Base-by-base conservation (phyloP, 2,888 invertebrate genomes). In the Hofmannophila pseudospretella region DNA sequence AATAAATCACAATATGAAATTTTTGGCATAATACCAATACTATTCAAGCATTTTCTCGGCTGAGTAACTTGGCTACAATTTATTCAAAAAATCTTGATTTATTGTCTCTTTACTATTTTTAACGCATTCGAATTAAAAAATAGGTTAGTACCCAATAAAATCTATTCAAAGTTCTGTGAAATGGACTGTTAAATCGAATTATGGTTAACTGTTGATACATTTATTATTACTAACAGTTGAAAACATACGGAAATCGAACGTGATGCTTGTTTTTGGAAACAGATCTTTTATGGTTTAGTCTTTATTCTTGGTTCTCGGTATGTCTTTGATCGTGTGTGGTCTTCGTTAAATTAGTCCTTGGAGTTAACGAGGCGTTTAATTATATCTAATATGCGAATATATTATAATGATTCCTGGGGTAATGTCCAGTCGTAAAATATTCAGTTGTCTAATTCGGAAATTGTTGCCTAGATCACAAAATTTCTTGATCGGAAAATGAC, bases 291-390 rank as follows among this genome's bases (percentile, higher is more conserved):
- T 72, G 63, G 76, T 62, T 65, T 11, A 26, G n/a, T n/a, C 11
- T n/a, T n/a, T 23, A 31, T 44, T 59, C 60, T 62, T 67, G 65
- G 11, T 66, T 66, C 58, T 50, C 53, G 32, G 56, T 50, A 45
- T 44, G 43, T 54, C 68, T 78, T 76, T 75, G 79, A 75, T 76
- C 81, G 79, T 71, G 84, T 78, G 84, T 81, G 84, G 84, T 69
- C 81, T 51, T 28, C 16, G 7, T 19, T 29, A 23, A 30, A 31
- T 31, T 34, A 34, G 16, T 26, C 20, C 26, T 36, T 14, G 26
- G n/a, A 19, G 25, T 22, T 36, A 39, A 32, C 32, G 20, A 36
- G 36, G 3, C 10, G 19, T 8, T 9, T 26, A 33, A 25, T 33
- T 33, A 33, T 28, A 9, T 25, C 25, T 19, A 14, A 7, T 20